phyloP scores from a whole-genome alignment of 2,888 invertebrate genomes.

The Trissolcus japonicus region DNA sequence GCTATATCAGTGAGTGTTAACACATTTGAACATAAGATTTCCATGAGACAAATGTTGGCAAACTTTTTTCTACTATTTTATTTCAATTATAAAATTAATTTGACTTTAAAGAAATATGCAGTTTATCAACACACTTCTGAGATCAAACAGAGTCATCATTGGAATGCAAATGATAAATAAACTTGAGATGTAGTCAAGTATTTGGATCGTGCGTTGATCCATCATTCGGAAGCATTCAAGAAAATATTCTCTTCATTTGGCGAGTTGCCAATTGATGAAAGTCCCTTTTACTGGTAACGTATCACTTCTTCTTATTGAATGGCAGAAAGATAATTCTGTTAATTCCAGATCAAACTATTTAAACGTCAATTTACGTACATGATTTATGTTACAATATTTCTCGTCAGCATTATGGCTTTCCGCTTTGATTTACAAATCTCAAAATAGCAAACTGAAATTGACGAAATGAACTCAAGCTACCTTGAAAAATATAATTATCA shows the following conservation, averaged over 20 bases:
- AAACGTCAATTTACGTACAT: constrained; percentile 43
- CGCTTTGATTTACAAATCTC: constrained; percentile 11
- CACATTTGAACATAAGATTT: no score
- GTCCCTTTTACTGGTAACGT: constrained; percentile 21
- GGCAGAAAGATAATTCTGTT: constrained; percentile 30
- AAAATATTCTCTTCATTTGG: constrained; percentile 45
- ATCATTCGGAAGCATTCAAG: constrained; percentile 19
- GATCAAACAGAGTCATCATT: no score
- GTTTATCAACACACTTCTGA: no score
- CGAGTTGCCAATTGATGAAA: constrained; percentile 29
- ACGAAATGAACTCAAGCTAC: constrained; percentile 13
- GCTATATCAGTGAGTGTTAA: no score
- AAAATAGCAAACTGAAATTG: constrained; percentile 1
- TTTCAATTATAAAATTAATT: no score
- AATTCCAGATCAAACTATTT: constrained; percentile 28
- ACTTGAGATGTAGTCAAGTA: no score
- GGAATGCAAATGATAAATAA: no score
- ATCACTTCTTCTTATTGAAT: constrained; percentile 27
- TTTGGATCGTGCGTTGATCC: constrained; percentile 4
- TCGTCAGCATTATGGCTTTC: not conserved
- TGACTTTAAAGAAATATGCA: no score
- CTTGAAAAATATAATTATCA: no score
- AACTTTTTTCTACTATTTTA: no score
- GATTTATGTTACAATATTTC: constrained; percentile 30
- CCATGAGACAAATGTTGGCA: no score